phyloP scores from a whole-genome alignment of 2,888 invertebrate genomes.

The Ennomos erosarius region DNA sequence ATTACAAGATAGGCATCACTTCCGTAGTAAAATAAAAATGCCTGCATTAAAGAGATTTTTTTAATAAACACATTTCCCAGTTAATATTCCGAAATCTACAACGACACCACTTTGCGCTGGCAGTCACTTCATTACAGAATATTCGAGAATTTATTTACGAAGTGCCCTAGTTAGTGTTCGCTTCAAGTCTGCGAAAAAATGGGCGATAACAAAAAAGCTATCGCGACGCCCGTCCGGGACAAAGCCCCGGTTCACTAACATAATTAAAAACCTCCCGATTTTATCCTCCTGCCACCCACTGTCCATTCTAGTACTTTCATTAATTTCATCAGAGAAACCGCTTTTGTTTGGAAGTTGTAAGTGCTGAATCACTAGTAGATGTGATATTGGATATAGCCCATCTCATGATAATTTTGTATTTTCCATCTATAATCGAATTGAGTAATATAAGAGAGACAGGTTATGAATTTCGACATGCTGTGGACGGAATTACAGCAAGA shows the following conservation, averaged over 20 bases:
- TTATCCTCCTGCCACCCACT: slow-evolving; percentile 49
- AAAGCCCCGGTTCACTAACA: slow-evolving; percentile 60
- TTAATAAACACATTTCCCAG: slow-evolving; percentile 2
- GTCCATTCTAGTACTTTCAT: slow-evolving; percentile 55
- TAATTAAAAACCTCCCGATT: slow-evolving; percentile 62
- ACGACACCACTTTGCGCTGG: slow-evolving; percentile 39
- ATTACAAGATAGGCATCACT: too few relatives aligned
- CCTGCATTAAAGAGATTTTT: too few relatives aligned
- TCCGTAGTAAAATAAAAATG: too few relatives aligned
- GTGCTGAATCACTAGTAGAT: slow-evolving; percentile 5
- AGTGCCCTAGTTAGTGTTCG: slow-evolving; percentile 56
- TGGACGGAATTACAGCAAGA: too few relatives aligned
- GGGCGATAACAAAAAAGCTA: slow-evolving; percentile 59
- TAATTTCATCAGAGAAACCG: slow-evolving; percentile 55
- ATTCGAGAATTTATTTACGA: slow-evolving; percentile 49
- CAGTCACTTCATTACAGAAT: slow-evolving; percentile 36
- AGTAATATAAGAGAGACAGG: too few relatives aligned
- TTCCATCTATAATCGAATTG: too few relatives aligned
- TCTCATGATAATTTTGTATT: too few relatives aligned
- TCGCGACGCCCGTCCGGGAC: slow-evolving; percentile 50
- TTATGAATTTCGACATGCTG: too few relatives aligned
- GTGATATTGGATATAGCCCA: background rate
- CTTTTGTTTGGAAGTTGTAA: slow-evolving; percentile 33
- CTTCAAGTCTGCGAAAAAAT: slow-evolving; percentile 52
- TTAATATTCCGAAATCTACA: slow-evolving; percentile 28